These are phyloP conservation scores for Tragelaphus imberbis DNA, from an alignment of 2,113 vertebrate species.

Conservation along the genomic window DNA sequence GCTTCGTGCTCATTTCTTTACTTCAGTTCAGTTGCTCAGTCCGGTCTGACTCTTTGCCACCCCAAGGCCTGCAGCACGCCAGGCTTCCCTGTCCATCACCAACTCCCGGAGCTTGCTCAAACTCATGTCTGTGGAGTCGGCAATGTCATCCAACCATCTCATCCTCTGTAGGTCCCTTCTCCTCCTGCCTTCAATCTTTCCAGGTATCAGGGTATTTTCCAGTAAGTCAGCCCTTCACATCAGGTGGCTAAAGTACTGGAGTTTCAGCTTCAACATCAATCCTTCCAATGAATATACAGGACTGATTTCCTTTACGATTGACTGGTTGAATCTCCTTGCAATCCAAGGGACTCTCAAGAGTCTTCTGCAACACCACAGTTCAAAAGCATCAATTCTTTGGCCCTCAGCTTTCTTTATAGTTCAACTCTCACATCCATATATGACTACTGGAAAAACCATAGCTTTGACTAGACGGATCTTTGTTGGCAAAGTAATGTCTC, in stretches of 20 bases:
- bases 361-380: not conserved
- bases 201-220: not conserved
- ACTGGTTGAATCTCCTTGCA: not conserved
- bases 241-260: not conserved
- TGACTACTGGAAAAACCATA: not conserved
- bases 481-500: not conserved
- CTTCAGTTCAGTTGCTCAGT: not conserved
- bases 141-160: not conserved
- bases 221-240: not conserved
- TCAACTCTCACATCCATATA: not conserved
- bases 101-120: not conserved
- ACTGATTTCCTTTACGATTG: not conserved
- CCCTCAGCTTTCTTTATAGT: not conserved
- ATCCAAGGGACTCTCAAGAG: not conserved
- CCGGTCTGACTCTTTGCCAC: not conserved
- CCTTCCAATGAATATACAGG: not conserved
- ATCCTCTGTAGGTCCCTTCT: not conserved
- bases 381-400: not conserved
- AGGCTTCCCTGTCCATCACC: not conserved
- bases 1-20: not conserved
- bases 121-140: not conserved
- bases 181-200: not conserved
- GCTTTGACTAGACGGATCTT: not conserved
- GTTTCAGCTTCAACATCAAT: not conserved
- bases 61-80: not conserved